Evolutionary conservation across 2,113 vertebrate species (phyloP), one percentile per base, ranked within the genome.

Genomic region (Phasianus colchicus): DNA sequence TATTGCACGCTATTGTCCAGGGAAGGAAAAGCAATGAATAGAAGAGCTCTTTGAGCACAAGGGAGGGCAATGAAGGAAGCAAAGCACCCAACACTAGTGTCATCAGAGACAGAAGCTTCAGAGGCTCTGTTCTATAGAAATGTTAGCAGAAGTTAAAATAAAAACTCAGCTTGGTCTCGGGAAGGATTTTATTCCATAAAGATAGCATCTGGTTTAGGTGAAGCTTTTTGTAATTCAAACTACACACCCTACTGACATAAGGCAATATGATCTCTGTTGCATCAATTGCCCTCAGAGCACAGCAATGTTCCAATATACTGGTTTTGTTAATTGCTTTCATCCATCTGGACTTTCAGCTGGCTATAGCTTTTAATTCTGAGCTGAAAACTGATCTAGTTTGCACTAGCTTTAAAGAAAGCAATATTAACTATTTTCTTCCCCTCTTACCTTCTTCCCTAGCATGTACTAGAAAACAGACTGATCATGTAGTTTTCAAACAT

Each of bases 1-100:
- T 22, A 19, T 38, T 38, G 54, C 50, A 11, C 25, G 48, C 75
- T 29, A 18, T 43, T 69, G 47, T 38, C 78, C 34, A 40, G 7
- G 25, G 38, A 71, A 54, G 40, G 22, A 71, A 66, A 24, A 32
- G 34, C 25, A 30, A 34, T 73, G 20, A 82, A 47, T 69, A 88
- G 86, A 65, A 82, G 24, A 71, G 30, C 40, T 63, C 27, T 42
- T n/a, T 72, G 30, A 58, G 40, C n/a, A 36, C 18, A 77, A 72
- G 10, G 22, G 27, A 9, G 16, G 10, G 29, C 6, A 67, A 70
- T 0, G 0, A 83, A 71, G 8, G 24, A 88, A 12, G 54, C 0
- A 6, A 80, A 81, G 16, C 69, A 88, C 27, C 32, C 36, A 58
- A 36, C 30, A 58, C 40, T 17, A 13, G 5, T 16, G 27, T n/a